phyloP scores from a whole-genome alignment of 2,888 invertebrate genomes.

The Nomada fucata region DNA sequence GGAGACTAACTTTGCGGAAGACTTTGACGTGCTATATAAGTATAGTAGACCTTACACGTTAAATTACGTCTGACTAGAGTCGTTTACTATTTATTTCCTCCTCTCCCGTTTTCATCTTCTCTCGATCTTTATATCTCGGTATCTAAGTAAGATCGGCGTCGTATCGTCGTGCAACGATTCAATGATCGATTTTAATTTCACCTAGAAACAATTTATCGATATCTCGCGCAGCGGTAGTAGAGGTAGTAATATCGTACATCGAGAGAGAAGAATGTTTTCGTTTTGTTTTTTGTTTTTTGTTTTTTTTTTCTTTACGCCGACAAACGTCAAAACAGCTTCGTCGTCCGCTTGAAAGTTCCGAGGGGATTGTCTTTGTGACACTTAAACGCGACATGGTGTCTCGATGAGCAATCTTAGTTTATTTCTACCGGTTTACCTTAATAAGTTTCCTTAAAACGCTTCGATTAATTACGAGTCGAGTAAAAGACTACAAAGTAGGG shows the following conservation, averaged over 20 bases:
- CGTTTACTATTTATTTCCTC: background rate
- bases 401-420: constrained; percentile 71
- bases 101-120: background rate
- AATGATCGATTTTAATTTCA: constrained; percentile 40
- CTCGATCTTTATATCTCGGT: background rate
- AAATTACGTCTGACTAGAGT: constrained; percentile 62
- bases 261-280: constrained; percentile 56
- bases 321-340: constrained; percentile 28
- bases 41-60: constrained; percentile 69
- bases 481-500: constrained; percentile 44
- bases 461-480: constrained; percentile 46
- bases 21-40: constrained; percentile 71
- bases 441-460: constrained; percentile 57
- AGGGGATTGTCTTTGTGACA: constrained; percentile 71
- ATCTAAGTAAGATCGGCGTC: constrained; percentile 25
- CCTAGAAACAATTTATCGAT: constrained; percentile 42
- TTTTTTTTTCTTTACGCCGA: background rate
- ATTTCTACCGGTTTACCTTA: constrained; percentile 65
- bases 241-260: constrained; percentile 65
- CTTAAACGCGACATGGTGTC: constrained; percentile 62
- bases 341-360: constrained; percentile 53
- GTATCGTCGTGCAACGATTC: constrained; percentile 22
- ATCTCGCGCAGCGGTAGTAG: constrained; percentile 44
- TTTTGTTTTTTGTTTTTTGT: background rate
- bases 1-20: constrained; percentile 71